A percentile compares a stretch with the other conserved stretches of the same genome.
Conservation (phyloP, 2,888 invertebrate genomes). For the Drosophila peninsularis region DNA sequence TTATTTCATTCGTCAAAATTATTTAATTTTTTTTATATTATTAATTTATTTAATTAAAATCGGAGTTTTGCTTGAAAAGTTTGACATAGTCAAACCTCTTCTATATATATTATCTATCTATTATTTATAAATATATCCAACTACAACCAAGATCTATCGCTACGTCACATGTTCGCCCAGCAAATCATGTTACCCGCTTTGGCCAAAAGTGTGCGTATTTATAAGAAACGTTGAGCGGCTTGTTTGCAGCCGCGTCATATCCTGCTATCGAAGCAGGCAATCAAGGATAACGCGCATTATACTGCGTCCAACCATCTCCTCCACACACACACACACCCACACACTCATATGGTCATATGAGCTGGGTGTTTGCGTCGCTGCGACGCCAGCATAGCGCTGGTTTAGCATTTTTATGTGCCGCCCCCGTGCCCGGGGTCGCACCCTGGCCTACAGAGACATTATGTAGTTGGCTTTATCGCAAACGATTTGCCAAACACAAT, state of each 20-base stretch:
- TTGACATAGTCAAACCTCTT: no score
- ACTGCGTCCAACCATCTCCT: conserved; percentile 33
- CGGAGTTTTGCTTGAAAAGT: no score
- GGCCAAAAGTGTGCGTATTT: not conserved
- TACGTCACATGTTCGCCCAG: not conserved
- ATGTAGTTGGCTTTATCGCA: conserved; percentile 80
- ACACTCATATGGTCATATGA: conserved; percentile 18
- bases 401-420: conserved; percentile 72
- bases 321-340: conserved; percentile 6
- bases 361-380: conserved; percentile 53
- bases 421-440: conserved; percentile 26
- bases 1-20: no score
- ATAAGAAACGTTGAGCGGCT: conserved; percentile 47
- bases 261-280: conserved; percentile 70
- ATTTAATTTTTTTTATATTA: no score
- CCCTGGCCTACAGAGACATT: conserved; percentile 70
- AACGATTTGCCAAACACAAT: conserved; percentile 79
- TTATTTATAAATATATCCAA: no score
- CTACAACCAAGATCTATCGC: no score
- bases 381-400: conserved; percentile 72
- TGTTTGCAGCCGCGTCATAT: conserved; percentile 65
- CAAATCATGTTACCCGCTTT: not conserved
- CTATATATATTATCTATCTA: no score
- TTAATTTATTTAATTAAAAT: no score
- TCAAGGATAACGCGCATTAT: conserved; percentile 77